phyloP scores from a whole-genome alignment of 2,113 vertebrate genomes.

The Paedocypris sp. region DNA sequence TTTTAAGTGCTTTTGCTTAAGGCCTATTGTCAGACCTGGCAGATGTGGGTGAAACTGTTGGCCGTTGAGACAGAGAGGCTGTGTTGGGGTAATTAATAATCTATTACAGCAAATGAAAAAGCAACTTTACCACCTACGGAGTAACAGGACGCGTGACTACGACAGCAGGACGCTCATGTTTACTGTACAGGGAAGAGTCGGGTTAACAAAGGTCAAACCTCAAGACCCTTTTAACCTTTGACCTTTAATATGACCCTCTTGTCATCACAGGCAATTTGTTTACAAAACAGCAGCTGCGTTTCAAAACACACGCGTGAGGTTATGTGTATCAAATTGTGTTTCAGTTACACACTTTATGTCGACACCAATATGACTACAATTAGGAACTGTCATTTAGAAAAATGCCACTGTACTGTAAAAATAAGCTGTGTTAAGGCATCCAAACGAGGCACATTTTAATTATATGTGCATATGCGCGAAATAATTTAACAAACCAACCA shows the following conservation, averaged over 20 bases:
- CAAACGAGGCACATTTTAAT: too few species aligned
- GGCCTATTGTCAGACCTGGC: too few species aligned
- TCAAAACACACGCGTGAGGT: too few species aligned
- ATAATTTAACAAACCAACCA: too few species aligned
- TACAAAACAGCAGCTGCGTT: not conserved
- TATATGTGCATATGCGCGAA: too few species aligned
- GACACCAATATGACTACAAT: too few species aligned
- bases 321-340: too few species aligned
- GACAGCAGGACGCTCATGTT: conserved; percentile 17
- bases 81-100: conserved; percentile 20
- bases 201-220: not conserved
- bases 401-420: too few species aligned
- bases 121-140: not conserved
- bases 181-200: not conserved
- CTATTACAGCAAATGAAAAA: conserved; percentile 22
- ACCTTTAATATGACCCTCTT: not conserved
- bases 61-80: not conserved
- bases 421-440: too few species aligned
- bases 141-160: conserved; percentile 3
- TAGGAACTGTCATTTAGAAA: too few species aligned
- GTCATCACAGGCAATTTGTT: not conserved
- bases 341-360: too few species aligned
- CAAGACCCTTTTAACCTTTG: not conserved
- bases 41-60: not conserved
- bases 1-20: too few species aligned